Conservation (phyloP, 2,797 vertebrate species). For the Oreonectes daqikongensis region DNA sequence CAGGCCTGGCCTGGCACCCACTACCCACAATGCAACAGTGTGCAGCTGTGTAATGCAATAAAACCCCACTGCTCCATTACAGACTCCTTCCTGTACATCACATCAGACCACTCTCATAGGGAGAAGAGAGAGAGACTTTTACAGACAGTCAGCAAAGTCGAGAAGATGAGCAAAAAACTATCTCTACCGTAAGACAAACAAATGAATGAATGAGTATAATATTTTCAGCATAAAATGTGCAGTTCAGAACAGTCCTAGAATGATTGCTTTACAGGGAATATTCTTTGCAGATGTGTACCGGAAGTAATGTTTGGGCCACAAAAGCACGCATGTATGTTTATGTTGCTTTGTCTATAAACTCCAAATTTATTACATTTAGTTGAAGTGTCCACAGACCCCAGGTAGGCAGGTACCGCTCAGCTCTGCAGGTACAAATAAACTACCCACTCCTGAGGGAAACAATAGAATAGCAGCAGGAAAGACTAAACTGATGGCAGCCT, state of each 20-base stretch:
- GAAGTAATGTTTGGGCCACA: neutral
- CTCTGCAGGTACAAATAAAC: conserved; percentile 30
- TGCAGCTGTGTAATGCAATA: conserved; percentile 71
- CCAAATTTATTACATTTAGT: too few species aligned
- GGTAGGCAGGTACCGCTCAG: neutral
- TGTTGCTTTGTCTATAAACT: neutral
- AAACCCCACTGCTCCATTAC: conserved; percentile 71
- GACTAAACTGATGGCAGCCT: conserved; percentile 28
- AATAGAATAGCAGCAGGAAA: neutral
- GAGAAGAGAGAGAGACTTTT: conserved; percentile 34
- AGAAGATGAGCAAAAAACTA: neutral
- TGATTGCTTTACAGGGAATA: too few species aligned
- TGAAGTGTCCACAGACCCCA: too few species aligned
- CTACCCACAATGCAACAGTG: conserved; percentile 34
- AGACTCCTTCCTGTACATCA: conserved; percentile 70
- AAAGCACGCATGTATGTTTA: too few species aligned
- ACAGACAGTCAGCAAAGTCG: neutral
- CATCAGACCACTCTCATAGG: conserved; percentile 67
- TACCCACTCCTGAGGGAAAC: conserved; percentile 10
- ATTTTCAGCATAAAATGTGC: neutral
- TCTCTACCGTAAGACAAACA: neutral
- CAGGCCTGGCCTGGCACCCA: conserved; percentile 33
- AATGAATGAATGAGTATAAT: neutral
- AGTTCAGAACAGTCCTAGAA: neutral
- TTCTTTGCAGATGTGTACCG: too few species aligned